Evolutionary conservation across 1,140 invertebrate genomes (phyloP).

Genomic region (Brachionus plicatilis): DNA sequence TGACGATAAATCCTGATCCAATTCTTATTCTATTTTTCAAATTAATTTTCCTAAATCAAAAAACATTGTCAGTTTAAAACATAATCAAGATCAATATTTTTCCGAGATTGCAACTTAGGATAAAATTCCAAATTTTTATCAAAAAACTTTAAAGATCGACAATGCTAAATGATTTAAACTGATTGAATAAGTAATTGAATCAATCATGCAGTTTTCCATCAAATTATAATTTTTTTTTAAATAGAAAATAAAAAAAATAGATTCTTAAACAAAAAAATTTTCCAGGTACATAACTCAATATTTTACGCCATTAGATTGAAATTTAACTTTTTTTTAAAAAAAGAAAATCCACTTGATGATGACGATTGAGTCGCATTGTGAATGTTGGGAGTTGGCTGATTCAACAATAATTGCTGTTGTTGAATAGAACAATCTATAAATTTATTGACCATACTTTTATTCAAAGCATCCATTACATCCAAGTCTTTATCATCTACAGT

Average conservation of each 20-base stretch:
- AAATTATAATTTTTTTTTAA: background rate
- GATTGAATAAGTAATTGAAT: background rate
- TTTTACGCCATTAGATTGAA: constrained; percentile 34
- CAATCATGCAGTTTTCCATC: background rate
- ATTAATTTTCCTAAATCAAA: background rate
- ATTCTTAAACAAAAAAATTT: background rate
- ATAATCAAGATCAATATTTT: background rate
- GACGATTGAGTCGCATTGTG: background rate
- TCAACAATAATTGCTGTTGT: constrained; percentile 2
- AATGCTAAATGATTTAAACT: background rate
- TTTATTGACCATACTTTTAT: constrained; percentile 26
- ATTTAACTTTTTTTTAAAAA: constrained; percentile 37
- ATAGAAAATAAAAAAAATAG: background rate
- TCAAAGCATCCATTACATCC: constrained; percentile 30
- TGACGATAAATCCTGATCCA: background rate
- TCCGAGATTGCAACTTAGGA: background rate
- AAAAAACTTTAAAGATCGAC: background rate
- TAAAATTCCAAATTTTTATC: background rate
- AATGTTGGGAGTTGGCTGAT: constrained; percentile 26
- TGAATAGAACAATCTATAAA: constrained; percentile 21
- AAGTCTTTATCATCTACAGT: constrained; percentile 37
- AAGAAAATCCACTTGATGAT: constrained; percentile 29
- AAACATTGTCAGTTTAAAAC: background rate
- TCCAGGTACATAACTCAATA: background rate
- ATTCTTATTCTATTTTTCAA: background rate